These are phyloP conservation scores for Toxotes lorentzi DNA, from an alignment of 2,797 vertebrate species.

Conservation along the genomic window DNA sequence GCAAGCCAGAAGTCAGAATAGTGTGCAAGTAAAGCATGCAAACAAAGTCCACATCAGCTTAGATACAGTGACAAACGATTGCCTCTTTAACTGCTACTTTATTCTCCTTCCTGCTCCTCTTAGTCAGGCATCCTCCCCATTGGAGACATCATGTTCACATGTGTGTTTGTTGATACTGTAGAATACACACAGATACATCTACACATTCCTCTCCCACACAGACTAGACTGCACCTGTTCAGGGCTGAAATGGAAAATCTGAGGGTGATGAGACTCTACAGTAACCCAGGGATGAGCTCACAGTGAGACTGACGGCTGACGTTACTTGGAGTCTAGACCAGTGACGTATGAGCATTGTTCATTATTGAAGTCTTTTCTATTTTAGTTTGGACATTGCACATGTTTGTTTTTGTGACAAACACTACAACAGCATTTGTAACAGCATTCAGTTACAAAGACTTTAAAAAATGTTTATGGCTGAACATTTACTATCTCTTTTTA, in stretches of 20 bases:
- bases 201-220: constrained; percentile 67
- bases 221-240: constrained; percentile 58
- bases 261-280: constrained; percentile 14
- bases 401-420: background rate
- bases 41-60: constrained; percentile 4
- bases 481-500: background rate
- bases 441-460: background rate
- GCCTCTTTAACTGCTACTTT: constrained; percentile 15
- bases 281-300: constrained; percentile 20
- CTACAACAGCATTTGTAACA: background rate
- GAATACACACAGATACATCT: constrained; percentile 61
- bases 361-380: constrained; percentile 10
- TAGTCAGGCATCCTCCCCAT: constrained; percentile 12
- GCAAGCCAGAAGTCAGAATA: constrained; percentile 2
- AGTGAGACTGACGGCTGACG: background rate
- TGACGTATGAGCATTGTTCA: background rate
- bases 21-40: background rate
- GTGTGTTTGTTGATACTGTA: constrained; percentile 58
- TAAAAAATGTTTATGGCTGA: background rate
- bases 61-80: constrained; percentile 10
- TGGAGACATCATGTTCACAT: constrained; percentile 23
- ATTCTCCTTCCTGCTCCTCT: constrained; percentile 5
- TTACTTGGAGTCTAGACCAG: background rate
- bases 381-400: background rate
- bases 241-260: constrained; percentile 31